A percentile compares a stretch with the other conserved stretches of the same genome.
phyloP scores from a whole-genome alignment of 2,888 invertebrate genomes.

The Celastrina argiolus region DNA sequence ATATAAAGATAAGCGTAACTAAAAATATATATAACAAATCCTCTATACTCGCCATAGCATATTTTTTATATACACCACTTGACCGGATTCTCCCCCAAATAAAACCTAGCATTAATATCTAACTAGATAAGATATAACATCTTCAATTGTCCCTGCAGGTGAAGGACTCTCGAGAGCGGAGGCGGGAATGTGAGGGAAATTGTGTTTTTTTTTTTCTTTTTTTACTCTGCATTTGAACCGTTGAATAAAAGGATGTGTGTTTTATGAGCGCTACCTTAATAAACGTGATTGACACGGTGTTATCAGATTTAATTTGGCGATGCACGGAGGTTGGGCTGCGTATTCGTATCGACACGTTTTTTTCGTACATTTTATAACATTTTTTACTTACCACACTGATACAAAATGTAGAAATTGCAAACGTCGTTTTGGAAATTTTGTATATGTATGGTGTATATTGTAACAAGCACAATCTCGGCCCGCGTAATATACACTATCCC shows the following conservation, averaged over 20 bases:
- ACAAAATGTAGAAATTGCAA: too few relatives aligned
- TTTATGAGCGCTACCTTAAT: conserved; percentile 1
- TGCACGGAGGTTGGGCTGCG: background rate
- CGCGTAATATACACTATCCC: too few relatives aligned
- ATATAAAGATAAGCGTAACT: too few relatives aligned
- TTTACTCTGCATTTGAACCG: background rate
- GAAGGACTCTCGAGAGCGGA: conserved; percentile 28
- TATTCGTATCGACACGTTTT: too few relatives aligned
- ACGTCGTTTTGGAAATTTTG: too few relatives aligned
- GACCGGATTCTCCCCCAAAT: conserved; percentile 27
- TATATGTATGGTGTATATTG: too few relatives aligned
- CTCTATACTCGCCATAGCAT: background rate
- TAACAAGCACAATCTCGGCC: too few relatives aligned
- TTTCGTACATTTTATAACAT: too few relatives aligned
- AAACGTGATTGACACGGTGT: background rate
- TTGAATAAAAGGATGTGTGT: background rate
- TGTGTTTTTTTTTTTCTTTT: conserved; percentile 9
- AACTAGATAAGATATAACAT: conserved; percentile 29
- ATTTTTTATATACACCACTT: conserved; percentile 8
- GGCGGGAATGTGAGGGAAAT: conserved; percentile 18
- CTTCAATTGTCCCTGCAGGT: conserved; percentile 27
- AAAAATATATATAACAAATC: too few relatives aligned
- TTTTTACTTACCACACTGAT: too few relatives aligned
- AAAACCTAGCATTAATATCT: conserved; percentile 25
- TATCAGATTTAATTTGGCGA: conserved; percentile 14